Base-by-base conservation (phyloP, 2,888 invertebrate species). In the Trachelus iudaicus region DNA sequence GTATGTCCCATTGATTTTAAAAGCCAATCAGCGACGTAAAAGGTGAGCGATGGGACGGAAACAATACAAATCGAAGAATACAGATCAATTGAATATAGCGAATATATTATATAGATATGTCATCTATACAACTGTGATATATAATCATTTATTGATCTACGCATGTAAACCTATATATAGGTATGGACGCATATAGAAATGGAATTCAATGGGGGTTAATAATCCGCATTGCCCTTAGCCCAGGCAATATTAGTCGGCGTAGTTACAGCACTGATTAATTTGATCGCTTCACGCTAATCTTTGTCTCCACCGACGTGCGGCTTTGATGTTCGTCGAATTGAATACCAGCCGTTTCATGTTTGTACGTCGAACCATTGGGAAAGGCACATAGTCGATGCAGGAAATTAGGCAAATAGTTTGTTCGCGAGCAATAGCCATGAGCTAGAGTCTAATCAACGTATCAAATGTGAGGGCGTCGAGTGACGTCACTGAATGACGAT, bases 361-460 rank as follows among this genome's bases (percentile, higher is more conserved):
- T 56, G 56, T 23, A 56, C 56, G 56, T 56, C 56, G 23, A 56
- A 23, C 56, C 56, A 56, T 56, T 56, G 56, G 56, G 56, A 86
- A 86, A 84, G 82, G 84, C 81, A 86, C 85, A 85, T 84, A 23
- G 23, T 2, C 56, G 76, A 76, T 34, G 56, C 56, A 56, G 68
- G 74, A 80, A 83, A 84, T 84, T 83, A 81, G 79, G 79, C 80
- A 80, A 80, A 81, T 81, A 83, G 81, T 79, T 73, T 69, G 82
- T 76, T 77, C 78, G 74, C 34, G 40, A 40, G 40, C 6, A 23
- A 40, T 15, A 23, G 23, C 40, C 9, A 9, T 23, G 23, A 6
- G 23, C 56, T 56, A 6, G 23, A 56, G 56, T 56, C 56, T 56
- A 56, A 56, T 56, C 56, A 56, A 56, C 23, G 56, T 56, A 6